phyloP scores from a whole-genome alignment of 2,888 invertebrate species.

The Serrognathus titanus region DNA sequence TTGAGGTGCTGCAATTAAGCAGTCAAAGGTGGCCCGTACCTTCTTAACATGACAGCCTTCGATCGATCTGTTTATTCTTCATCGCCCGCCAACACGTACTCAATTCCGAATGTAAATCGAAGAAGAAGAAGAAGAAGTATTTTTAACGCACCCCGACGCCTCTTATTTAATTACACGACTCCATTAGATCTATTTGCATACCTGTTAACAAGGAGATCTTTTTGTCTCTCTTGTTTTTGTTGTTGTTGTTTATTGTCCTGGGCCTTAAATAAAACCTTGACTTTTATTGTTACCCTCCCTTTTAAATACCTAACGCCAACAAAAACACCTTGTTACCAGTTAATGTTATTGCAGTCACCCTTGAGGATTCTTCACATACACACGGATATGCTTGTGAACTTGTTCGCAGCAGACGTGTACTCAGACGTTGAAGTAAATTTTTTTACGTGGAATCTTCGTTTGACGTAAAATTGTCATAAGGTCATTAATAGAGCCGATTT shows the following conservation, averaged over 20 bases:
- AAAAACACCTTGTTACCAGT: too few species aligned
- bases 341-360: too few species aligned
- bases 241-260: conserved; percentile 10
- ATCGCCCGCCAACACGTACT: conserved; percentile 11
- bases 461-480: too few species aligned
- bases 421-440: too few species aligned
- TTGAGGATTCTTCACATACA: too few species aligned
- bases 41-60: conserved; percentile 9
- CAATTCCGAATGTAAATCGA: conserved; percentile 18
- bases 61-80: conserved; percentile 14
- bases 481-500: too few species aligned
- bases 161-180: conserved; percentile 27
- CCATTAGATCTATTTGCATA: conserved; percentile 26
- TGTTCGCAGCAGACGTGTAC: too few species aligned
- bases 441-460: too few species aligned
- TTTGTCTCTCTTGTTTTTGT: conserved; percentile 14
- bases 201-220: conserved; percentile 7
- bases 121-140: conserved; percentile 13
- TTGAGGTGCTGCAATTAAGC: conserved; percentile 9
- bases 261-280: conserved; percentile 16
- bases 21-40: conserved; percentile 17
- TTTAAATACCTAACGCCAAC: too few species aligned
- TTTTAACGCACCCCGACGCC: conserved; percentile 18
- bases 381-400: too few species aligned
- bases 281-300: conserved; percentile 8